These are phyloP conservation scores for Meloe dianella DNA, from an alignment of 2,888 invertebrate species.

Conservation along the genomic window DNA sequence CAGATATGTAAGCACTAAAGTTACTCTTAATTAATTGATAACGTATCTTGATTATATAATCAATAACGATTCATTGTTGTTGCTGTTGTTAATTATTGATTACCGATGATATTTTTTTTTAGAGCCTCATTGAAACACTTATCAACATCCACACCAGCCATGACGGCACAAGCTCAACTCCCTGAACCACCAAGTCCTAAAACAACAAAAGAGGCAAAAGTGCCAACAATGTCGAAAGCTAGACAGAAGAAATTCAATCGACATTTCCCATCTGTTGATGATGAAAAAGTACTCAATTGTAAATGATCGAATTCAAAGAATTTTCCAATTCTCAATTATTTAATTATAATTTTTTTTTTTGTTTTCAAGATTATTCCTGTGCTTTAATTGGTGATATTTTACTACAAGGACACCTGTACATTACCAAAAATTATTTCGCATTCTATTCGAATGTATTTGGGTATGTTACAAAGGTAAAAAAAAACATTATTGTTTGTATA, in stretches of 20 bases:
- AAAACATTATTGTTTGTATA: no score
- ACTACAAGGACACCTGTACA: slow-evolving; percentile 91
- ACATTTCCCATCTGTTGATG: slow-evolving; percentile 83
- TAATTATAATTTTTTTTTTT: slow-evolving; percentile 46
- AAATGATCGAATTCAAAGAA: slow-evolving; percentile 56
- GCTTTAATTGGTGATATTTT: slow-evolving; percentile 91
- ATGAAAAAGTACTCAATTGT: slow-evolving; percentile 87
- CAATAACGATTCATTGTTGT: background rate
- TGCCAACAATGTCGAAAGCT: slow-evolving; percentile 69
- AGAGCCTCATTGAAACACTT: slow-evolving; percentile 67
- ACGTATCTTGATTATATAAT: background rate
- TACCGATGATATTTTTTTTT: slow-evolving; percentile 41
- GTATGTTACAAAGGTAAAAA: slow-evolving; percentile 85
- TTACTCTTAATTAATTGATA: background rate
- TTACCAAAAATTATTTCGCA: slow-evolving; percentile 93
- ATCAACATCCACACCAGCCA: slow-evolving; percentile 64
- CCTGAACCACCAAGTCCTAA: slow-evolving; percentile 59
- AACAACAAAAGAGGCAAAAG: slow-evolving; percentile 46
- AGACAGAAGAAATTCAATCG: slow-evolving; percentile 89
- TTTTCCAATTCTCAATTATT: background rate
- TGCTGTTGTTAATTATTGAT: background rate
- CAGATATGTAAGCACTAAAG: no score
- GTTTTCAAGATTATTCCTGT: slow-evolving; percentile 81
- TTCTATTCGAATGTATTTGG: slow-evolving; percentile 97
- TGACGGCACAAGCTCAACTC: slow-evolving; percentile 58